phyloP scores from a whole-genome alignment of 2,113 vertebrate species.

The Microcebus murinus region DNA sequence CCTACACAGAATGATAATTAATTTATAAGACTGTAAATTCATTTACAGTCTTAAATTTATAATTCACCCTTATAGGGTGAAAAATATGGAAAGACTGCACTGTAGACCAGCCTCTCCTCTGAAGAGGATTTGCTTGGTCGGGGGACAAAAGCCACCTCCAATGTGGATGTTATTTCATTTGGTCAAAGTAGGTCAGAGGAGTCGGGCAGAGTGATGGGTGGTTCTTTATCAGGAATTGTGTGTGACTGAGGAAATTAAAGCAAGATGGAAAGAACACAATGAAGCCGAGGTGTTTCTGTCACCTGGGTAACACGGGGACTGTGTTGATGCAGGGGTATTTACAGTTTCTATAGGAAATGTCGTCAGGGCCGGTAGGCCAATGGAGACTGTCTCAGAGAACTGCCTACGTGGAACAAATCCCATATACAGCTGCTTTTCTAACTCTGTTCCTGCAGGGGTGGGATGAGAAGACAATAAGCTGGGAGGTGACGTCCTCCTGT shows the following conservation, averaged over 20 bases:
- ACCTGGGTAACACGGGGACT: background rate
- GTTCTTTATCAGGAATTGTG: background rate
- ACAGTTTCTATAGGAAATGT: background rate
- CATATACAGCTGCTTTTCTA: background rate
- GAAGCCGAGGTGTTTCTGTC: background rate
- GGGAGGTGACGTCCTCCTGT: background rate
- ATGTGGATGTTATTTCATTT: slow-evolving; percentile 6
- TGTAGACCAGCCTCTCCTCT: background rate
- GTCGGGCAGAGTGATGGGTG: background rate
- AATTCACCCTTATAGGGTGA: background rate
- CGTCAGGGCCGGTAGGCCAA: background rate
- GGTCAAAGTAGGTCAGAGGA: slow-evolving; percentile 55
- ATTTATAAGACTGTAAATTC: background rate
- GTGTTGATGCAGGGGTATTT: background rate
- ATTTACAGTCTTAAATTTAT: no score
- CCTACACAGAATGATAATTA: background rate
- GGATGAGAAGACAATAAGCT: background rate
- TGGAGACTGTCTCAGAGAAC: background rate
- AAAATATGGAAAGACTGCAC: background rate
- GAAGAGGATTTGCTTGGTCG: background rate
- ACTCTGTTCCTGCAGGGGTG: background rate
- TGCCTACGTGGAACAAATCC: background rate
- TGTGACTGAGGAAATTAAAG: slow-evolving; percentile 48
- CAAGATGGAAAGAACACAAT: background rate
- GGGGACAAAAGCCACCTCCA: background rate